phyloP scores from a whole-genome alignment of 2,113 vertebrate species.

The Mustela nigripes region DNA sequence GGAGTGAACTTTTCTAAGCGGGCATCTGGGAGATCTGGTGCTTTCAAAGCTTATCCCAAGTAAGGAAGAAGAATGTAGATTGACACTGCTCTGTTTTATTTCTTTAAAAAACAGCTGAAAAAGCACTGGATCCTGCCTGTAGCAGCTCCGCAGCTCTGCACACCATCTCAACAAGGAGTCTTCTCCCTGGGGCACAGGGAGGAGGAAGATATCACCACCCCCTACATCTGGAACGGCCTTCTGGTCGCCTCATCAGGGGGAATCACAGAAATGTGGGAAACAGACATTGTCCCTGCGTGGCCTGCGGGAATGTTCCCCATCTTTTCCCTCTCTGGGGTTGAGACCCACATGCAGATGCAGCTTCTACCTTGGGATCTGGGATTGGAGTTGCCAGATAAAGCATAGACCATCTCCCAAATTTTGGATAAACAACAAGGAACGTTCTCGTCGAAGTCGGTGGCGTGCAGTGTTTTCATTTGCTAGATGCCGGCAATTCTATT shows the following conservation, averaged over 20 bases:
- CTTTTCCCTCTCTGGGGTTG: not conserved
- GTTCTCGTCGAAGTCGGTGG: not conserved
- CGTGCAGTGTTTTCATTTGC: not conserved
- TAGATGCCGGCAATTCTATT: not conserved
- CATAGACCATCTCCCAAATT: not conserved
- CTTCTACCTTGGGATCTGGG: not conserved
- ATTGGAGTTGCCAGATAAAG: not conserved
- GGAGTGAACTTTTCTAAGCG: conserved; percentile 2
- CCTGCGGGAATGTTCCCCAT: accelerated
- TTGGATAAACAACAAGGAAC: not conserved
- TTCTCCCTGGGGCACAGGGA: not conserved
- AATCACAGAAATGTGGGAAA: not conserved
- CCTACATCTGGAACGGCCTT: not conserved
- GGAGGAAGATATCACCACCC: accelerated
- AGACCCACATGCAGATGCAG: not conserved
- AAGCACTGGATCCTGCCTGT: not conserved
- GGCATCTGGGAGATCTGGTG: not conserved
- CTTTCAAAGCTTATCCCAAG: not conserved
- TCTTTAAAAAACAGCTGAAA: not conserved
- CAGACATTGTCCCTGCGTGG: not conserved
- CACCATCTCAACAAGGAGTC: not conserved
- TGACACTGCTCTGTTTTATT: not conserved
- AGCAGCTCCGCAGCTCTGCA: not conserved
- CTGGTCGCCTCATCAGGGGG: not conserved
- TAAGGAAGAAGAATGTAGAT: not conserved